Base-by-base conservation (phyloP, 2,888 invertebrate species). In the Eilema depressum region DNA sequence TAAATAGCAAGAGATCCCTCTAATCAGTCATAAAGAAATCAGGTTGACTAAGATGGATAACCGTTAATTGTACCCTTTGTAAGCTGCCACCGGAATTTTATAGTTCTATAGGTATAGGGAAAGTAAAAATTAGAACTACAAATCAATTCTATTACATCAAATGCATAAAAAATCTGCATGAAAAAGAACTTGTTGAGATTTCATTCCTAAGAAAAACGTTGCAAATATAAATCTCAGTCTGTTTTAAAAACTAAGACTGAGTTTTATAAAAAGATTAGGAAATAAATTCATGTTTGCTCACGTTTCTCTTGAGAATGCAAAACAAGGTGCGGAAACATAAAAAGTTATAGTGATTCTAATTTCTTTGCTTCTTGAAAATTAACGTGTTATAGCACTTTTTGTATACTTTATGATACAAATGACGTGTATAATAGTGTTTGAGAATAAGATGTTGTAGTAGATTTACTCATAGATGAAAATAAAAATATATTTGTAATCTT, bases 251-350 rank as follows among this genome's bases (percentile, higher is more conserved):
- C 23, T 57, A 33, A 47, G n/a, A 33, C 59, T 41, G 12, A n/a
- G 28, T n/a, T 66, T 60, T 41, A 23, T 61, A 60, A n/a, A 61
- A 53, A 61, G 53, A 53, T 62, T 61, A 26, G 20, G 47, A 41
- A 53, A 59, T 12, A 56, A 26, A 62, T 63, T 63, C 59, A 33
- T 63, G 33, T 68, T n/a, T 56, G 20, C 56, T 25, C 23, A 23
- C 30, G 23, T n/a, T 53, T 47, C 41, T 62, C 47, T 25, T 61
- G 23, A 56, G 26, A 63, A 68, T 37, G 30, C 30, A 66, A 68
- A 68, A 68, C 68, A 63, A 62, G 62, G 56, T 62, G 23, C 68
- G 33, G 62, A 63, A 59, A 68, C 68, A 68, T 68, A 33, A 68
- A 68, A 68, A 30, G n/a, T 20, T 53, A 68, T 62, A 47, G 62